Evolutionary conservation across 2,888 invertebrate genomes (phyloP).

Genomic region (Euclidia mi): DNA sequence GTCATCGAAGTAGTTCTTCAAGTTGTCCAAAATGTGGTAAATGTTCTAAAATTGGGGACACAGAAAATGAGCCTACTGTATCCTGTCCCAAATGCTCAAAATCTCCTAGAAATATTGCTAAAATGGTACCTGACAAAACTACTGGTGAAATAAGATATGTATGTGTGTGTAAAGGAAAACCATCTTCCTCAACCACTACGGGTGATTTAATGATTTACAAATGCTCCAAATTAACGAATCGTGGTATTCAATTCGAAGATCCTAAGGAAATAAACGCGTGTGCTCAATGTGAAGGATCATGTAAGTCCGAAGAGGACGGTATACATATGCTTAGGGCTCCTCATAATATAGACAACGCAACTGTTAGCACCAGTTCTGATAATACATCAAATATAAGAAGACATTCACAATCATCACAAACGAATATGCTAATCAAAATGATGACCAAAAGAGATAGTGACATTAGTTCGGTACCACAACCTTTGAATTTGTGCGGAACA

Average conservation of each 20-base stretch:
- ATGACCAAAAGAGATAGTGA: slow-evolving; percentile 45
- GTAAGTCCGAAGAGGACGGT: slow-evolving; percentile 22
- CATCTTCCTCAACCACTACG: slow-evolving; percentile 50
- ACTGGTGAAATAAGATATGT: slow-evolving; percentile 73
- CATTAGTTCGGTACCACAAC: slow-evolving; percentile 49
- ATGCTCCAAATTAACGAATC: slow-evolving; percentile 69
- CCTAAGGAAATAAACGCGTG: slow-evolving; percentile 43
- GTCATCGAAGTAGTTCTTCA: not conserved
- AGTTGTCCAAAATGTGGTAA: slow-evolving; percentile 14
- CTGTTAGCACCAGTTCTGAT: slow-evolving; percentile 42
- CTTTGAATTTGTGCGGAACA: slow-evolving; percentile 21
- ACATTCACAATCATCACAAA: slow-evolving; percentile 77
- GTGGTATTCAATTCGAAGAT: slow-evolving; percentile 59
- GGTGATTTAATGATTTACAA: slow-evolving; percentile 75
- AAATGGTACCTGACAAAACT: slow-evolving; percentile 47
- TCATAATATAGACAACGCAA: slow-evolving; percentile 23
- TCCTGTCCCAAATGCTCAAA: not conserved
- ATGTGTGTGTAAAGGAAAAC: slow-evolving; percentile 73
- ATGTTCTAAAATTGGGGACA: not conserved
- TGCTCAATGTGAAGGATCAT: slow-evolving; percentile 41
- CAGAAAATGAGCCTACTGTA: slow-evolving; percentile 1
- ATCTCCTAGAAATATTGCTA: slow-evolving; percentile 6
- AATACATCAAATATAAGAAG: slow-evolving; percentile 47
- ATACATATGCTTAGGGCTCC: slow-evolving; percentile 34
- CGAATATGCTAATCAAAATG: slow-evolving; percentile 68